Conservation (phyloP, 2,113 vertebrate genomes). For the Malurus alboscapulatus region DNA sequence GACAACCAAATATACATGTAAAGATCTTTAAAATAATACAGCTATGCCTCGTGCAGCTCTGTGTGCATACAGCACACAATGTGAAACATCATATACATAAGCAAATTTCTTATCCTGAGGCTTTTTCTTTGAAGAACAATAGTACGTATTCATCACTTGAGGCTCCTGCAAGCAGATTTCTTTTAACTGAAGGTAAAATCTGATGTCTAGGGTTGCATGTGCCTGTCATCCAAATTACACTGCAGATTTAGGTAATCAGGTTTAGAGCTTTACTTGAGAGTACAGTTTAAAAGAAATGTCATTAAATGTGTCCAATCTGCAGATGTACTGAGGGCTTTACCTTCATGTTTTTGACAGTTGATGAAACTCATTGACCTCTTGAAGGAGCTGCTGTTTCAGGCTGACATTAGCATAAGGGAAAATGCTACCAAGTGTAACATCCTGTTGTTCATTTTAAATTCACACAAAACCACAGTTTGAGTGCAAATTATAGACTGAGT, state of each 20-base stretch:
- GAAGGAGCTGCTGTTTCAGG: background rate
- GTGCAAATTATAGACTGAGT: background rate
- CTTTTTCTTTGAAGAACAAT: background rate
- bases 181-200: background rate
- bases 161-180: background rate
- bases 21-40: background rate
- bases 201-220: background rate
- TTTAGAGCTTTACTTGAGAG: background rate
- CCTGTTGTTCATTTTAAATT: background rate
- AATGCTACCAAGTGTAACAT: background rate
- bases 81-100: background rate
- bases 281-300: background rate
- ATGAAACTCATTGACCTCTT: background rate
- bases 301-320: background rate
- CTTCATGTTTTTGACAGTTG: background rate
- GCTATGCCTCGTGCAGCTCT: background rate
- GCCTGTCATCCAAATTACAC: background rate
- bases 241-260: background rate
- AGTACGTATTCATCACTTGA: background rate
- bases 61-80: background rate
- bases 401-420: background rate
- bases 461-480: background rate
- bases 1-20: background rate
- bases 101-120: background rate
- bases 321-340: background rate